Evolutionary conservation across 2,113 vertebrate genomes (phyloP).

Genomic region (Scalopus aquaticus): DNA sequence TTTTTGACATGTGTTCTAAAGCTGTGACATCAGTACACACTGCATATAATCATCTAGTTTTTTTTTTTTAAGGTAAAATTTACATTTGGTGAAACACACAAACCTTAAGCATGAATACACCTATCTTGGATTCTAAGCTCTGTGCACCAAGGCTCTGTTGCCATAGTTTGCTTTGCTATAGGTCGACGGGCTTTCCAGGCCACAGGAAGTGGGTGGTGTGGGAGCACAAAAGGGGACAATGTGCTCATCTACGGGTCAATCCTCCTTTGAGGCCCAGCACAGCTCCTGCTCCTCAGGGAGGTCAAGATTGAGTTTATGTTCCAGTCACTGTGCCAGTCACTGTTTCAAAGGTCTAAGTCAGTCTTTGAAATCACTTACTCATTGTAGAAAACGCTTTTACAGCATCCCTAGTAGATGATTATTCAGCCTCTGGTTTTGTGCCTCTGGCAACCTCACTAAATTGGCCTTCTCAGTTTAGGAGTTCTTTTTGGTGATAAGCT

Average conservation of each 20-base stretch:
- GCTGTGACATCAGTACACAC: not conserved
- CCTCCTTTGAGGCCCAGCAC: not conserved
- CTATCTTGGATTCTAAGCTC: not conserved
- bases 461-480: not conserved
- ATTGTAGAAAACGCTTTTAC: not conserved
- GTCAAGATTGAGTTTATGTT: not conserved
- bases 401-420: not conserved
- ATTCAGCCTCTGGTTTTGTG: not conserved
- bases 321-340: not conserved
- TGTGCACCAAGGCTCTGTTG: not conserved
- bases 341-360: not conserved
- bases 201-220: too few species aligned
- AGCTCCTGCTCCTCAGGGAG: not conserved
- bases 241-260: not conserved
- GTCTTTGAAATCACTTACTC: not conserved
- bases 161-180: not conserved
- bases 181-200: not conserved
- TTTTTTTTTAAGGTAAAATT: not conserved
- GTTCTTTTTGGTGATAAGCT: not conserved
- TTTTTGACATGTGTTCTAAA: constrained; percentile 2
- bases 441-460: not conserved
- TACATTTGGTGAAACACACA: not conserved
- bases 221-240: not conserved
- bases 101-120: not conserved
- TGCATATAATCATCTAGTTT: not conserved